Evolutionary conservation across 2,113 vertebrate species (phyloP), one percentile per base, ranked within the genome.

Genomic region (Cebidichthys violaceus): DNA sequence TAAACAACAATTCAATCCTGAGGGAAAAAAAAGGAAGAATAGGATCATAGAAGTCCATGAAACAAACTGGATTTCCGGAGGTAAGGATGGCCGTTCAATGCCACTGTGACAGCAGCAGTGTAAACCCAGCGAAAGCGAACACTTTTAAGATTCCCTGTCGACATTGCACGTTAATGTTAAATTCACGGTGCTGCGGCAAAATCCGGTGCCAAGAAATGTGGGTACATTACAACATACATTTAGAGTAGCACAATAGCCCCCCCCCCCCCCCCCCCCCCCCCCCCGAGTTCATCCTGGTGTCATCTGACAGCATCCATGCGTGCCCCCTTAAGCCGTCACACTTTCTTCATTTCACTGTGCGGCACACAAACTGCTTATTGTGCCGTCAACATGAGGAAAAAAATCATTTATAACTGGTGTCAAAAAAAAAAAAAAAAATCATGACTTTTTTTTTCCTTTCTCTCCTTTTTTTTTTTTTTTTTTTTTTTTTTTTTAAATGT

Each of bases 341-440:
- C 61, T 82, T 52, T 41, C 43, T 57, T 70, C 73, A 64, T 84
- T 77, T 82, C 55, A 72, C 69, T 77, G 75, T 75, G 68, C 64
- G 67, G 75, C 84, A 84, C 59, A 82, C 60, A 82, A 83, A 94
- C 70, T 88, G 81, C 88, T 91, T 89, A 87, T 70, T 87, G 85
- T 70, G 84, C 85, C 91, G 74, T 82, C 81, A 84, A 86, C 87
- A 83, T 88, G 87, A 93, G 84, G 59, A 77, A 67, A 79, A 81
- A 88, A 90, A 82, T 94, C 85, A 94, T 96, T 96, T 96, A 95
- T 93, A 96, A 96, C 93, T 94, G 95, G 95, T 96, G 96, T 96
- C 96, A 97, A 96, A 95, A 94, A 75, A 91, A 52, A 91, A 91
- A 94, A 96, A 95, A 57, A 20, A 47, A 47, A 59, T 92, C 92